Evolutionary conservation across 2,888 invertebrate genomes (phyloP).

Genomic region (Dione vanillae): DNA sequence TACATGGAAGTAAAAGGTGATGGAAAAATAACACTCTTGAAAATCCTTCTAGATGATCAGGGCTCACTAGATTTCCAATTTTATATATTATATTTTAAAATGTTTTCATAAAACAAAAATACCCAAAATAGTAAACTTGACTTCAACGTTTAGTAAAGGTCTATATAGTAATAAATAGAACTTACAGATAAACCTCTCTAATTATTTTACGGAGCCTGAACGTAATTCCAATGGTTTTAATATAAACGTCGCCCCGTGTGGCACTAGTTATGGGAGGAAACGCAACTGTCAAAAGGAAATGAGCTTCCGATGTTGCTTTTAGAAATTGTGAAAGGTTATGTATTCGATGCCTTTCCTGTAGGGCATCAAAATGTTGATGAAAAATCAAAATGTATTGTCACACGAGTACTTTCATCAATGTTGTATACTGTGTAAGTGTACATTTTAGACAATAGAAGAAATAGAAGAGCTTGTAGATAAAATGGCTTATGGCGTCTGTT

Average conservation of each 20-base stretch:
- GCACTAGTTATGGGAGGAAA: neutral
- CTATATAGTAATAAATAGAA: neutral
- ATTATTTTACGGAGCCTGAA: neutral
- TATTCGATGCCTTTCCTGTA: no score
- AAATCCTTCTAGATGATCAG: neutral
- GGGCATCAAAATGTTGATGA: no score
- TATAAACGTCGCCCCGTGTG: slow-evolving; percentile 3
- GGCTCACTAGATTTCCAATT: neutral
- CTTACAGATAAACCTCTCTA: slow-evolving; percentile 2
- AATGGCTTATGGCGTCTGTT: neutral
- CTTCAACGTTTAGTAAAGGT: neutral
- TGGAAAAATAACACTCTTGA: no score
- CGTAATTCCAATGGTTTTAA: neutral
- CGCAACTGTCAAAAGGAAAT: slow-evolving; percentile 4
- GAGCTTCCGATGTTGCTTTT: neutral
- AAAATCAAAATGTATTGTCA: neutral
- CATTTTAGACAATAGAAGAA: neutral
- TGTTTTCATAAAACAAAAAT: neutral
- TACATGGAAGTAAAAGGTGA: neutral
- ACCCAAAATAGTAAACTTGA: neutral
- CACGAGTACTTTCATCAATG: neutral
- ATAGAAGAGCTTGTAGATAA: neutral
- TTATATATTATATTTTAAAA: no score
- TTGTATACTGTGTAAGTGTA: neutral
- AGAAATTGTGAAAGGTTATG: neutral